Base-by-base conservation (phyloP, 2,888 invertebrate genomes). In the Sclerodermus sp. region DNA sequence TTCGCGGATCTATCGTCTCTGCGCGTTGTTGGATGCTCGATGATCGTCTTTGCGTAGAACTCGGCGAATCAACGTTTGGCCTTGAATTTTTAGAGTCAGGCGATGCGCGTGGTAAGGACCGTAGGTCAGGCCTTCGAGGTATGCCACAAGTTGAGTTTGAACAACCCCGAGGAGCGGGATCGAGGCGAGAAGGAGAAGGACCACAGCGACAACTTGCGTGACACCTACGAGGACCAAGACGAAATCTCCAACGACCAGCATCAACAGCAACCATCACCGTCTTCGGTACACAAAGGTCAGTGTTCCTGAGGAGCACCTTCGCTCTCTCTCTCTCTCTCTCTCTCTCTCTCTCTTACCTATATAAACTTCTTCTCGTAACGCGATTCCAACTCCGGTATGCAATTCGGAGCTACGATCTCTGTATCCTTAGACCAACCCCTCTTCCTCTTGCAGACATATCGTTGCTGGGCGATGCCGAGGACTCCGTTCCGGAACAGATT, bases 111-210 rank as follows among this genome's bases (percentile, higher is more conserved):
- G 66, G 99, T 99, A 55, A 88, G 97, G 71, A 98, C 98, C 6
- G 94, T 99, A 64, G 98, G 98, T 41, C 98, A 99, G 82, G 98
- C 98, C 32, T 99, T 99, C 81, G 98, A 99, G 82, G 97, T 98
- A 78, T 98, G 97, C 84, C 97, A 98, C 86, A 96, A 96, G 82
- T 85, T 93, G 81, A 89, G 90, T 72, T 83, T 86, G 70, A 87
- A 85, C 67, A 74, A 76, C 45, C 73, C 80, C 2, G 79, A 78
- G 31, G 77, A 77, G n/a, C 62, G 67, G 13, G 74, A 77, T 43
- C 62, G 66, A 52, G 67, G 64, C 0, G 72, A 73, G 10, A 73
- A 70, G 61, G 70, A 75, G 1, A 64, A 55, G 16, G 60, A 62
- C 5, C 57, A 68, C 23, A 70, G 66, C 30, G 77, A 75, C 43